phyloP scores from a whole-genome alignment of 2,797 vertebrate genomes.

The Myotis pilosus region DNA sequence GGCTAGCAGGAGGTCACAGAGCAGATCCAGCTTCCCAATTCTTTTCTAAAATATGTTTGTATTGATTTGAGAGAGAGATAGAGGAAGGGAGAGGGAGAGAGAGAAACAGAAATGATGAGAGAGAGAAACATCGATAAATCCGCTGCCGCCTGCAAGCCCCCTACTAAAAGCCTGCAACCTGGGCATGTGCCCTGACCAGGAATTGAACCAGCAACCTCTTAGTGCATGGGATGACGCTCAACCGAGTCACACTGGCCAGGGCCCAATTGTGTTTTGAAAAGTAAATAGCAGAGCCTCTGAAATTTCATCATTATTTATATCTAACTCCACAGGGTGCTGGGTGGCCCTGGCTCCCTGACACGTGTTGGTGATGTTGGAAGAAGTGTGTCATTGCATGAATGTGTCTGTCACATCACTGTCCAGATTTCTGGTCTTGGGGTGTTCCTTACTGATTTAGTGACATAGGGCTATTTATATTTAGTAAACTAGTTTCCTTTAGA shows the following conservation, averaged over 20 bases:
- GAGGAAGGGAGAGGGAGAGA: background rate
- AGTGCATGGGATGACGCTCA: background rate
- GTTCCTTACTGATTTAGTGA: background rate
- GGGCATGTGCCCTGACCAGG: background rate
- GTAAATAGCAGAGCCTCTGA: background rate
- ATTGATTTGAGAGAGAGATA: background rate
- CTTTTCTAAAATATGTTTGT: background rate
- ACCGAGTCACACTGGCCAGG: background rate
- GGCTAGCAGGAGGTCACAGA: background rate
- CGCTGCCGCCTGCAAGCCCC: background rate
- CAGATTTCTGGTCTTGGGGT: background rate
- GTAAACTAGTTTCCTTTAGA: background rate
- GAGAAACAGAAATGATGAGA: background rate
- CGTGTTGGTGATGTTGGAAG: background rate
- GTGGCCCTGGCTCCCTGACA: background rate
- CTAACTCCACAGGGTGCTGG: too few species aligned
- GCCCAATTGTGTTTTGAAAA: background rate
- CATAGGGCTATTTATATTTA: rapidly evolving
- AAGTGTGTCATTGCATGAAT: background rate
- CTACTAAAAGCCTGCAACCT: background rate
- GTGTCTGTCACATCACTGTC: background rate
- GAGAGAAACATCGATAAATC: background rate
- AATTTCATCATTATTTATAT: too few species aligned
- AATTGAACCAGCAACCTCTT: background rate
- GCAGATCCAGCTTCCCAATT: background rate